Base-by-base conservation (phyloP, 2,888 invertebrate genomes). In the Halictus quadricinctus region DNA sequence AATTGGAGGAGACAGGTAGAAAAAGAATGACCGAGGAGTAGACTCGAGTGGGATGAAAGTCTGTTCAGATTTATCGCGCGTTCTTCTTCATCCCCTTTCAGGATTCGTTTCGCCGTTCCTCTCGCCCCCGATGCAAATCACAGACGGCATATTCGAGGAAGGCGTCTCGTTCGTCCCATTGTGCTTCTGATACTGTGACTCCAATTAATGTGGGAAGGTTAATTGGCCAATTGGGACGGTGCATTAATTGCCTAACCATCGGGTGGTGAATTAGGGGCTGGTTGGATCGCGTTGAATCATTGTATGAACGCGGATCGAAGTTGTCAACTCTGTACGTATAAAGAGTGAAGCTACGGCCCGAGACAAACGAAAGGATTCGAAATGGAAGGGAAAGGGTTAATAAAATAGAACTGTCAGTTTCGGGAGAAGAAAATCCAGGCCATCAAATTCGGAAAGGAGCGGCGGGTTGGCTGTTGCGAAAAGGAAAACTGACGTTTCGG, bases 181-280 rank as follows among this genome's bases (percentile, higher is more conserved):
- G 82, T 85, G 73, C 85, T 12, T 29, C 12, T 60, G 48, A 77
- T 79, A 73, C 79, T 13, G 54, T 76, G 48, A 64, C 80, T 72
- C 79, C 83, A 86, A 87, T 86, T 87, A 87, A 82, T 50, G 21
- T 13, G 8, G 54, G 64, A 75, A 75, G 50, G 80, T 80, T 79
- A 83, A 87, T 86, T 87, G 79, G 83, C 79, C 83, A 83, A 80
- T 87, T 66, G 86, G 87, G 82, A 83, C 80, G 64, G 70, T 58
- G 80, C 73, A 80, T 86, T 79, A 83, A 80, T 69, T 72, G 80
- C 78, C 80, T 86, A 80, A 78, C 58, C 70, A 58, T 48, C 25
- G 15, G 13, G n/a, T 69, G 2, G 48, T 73, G 69, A 76, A 70
- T 60, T 79, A 58, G 6, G 43, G 21, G 25, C 54, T 36, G 12